Evolutionary conservation across 2,888 invertebrate species (phyloP), one percentile per base, ranked within the genome.

Genomic region (Sinelater perroti): DNA sequence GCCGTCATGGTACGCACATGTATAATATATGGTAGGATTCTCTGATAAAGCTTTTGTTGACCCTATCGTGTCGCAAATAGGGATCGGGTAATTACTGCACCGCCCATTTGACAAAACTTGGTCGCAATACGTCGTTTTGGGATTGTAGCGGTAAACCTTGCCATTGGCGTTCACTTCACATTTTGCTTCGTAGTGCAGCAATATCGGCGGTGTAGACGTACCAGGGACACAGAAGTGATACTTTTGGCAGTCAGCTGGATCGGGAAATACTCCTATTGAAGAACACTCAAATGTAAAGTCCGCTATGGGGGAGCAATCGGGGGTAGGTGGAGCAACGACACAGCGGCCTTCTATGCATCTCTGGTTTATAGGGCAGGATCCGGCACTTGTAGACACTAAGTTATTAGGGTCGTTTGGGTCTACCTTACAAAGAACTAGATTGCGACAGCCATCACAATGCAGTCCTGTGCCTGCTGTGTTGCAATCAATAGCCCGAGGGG

Each of bases 191-290:
- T n/a, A n/a, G 1, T 10, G 35, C 20, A 10, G 30, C n/a, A 51
- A 5, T 36, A 2, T 35, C 13, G 7, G 21, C 17, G 10, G 10
- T 10, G 7, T n/a, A n/a, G n/a, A n/a, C n/a, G n/a, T n/a, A n/a
- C 50, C 30, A n/a, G 21, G 14, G 2, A 58, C 30, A 10, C 44
- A 50, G 11, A 35, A 42, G 10, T 49, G 26, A 14, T 45, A 55
- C 7, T 35, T 51, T 13, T 40, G 16, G 17, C 51, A 54, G 18
- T 55, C 50, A 13, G 14, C 45, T 2, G 52, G 46, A 31, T 57
- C 38, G 7, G 57, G 57, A 24, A 36, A 57, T 4, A 57, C 17
- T 26, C 51, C 57, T n/a, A 16, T 14, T 6, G 30, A 40, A n/a
- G 21, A 11, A 20, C 57, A 57, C 1, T n/a, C 17, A 21, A 57